Percentiles rank a stretch among this genome's conserved stretches.
These are phyloP conservation scores for Toxostoma redivivum DNA, from an alignment of 2,113 vertebrate species.

Conservation along the genomic window DNA sequence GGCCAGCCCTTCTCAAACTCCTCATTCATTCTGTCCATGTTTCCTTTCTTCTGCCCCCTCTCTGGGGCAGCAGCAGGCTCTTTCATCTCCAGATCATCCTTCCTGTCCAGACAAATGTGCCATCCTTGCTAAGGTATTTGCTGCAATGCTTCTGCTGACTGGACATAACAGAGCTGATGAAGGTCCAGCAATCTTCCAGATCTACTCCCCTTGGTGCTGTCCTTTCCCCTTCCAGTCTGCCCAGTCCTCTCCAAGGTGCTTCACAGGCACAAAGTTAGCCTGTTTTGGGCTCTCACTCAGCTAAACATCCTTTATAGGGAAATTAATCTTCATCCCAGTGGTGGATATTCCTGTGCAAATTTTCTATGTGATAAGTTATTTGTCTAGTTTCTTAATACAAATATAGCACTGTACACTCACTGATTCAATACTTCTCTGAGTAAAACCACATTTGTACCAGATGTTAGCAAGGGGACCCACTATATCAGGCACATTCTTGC, in stretches of 20 bases:
- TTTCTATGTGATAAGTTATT: background rate
- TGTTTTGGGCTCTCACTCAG: background rate
- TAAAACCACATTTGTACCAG: background rate
- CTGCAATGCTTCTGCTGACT: background rate
- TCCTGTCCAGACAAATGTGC: background rate
- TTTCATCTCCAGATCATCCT: background rate
- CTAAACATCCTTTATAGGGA: background rate
- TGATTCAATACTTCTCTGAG: background rate
- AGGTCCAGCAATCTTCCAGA: background rate
- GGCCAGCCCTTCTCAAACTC: background rate
- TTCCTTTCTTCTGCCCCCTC: background rate
- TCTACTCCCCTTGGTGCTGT: background rate
- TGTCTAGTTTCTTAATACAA: background rate
- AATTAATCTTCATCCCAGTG: background rate
- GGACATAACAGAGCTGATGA: background rate
- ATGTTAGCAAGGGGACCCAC: background rate
- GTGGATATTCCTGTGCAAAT: background rate
- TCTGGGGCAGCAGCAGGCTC: background rate
- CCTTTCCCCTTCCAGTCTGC: background rate
- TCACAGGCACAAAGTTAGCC: background rate
- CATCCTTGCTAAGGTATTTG: background rate
- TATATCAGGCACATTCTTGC: background rate
- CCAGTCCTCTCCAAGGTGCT: background rate
- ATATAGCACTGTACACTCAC: background rate
- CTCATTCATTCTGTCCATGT: background rate